Evolutionary conservation across 2,888 invertebrate species (phyloP), one percentile per base, ranked within the genome.

Genomic region (Brachyptera putata): DNA sequence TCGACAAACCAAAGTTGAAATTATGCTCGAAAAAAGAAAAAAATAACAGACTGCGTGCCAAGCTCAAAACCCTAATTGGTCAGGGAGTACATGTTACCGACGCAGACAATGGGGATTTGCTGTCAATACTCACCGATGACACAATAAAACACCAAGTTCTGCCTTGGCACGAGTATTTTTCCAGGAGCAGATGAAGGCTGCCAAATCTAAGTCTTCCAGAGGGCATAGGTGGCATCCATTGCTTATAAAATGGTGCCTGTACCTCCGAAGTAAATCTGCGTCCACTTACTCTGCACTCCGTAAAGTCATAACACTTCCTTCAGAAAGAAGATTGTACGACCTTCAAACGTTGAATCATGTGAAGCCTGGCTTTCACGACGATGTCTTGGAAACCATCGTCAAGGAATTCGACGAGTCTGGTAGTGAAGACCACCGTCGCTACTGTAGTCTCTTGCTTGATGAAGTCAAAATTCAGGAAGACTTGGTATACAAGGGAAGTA

Each of bases 401-500:
- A 30, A 30, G 9, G 50, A 50, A 26, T 9, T 50, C 3, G 34
- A 50, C 13, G 18, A 26, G 9, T 1, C 50, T 13, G 50, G 50
- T 21, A 21, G 3, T 3, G 50, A 50, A 50, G 50, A 50, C 11
- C 50, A 50, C 25, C 4, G 14, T 1, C 26, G 50, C 1, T 50
- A 30, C 16, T 50, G 50, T 16, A 2, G 30, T 2, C 13, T 50
- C 2, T 21, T 50, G 7, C 18, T 30, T 2, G 50, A 50, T 30
- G 50, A 50, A 18, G 30, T 50, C 3, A 50, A 50, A 14, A 30
- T 50, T 16, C 50, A 50, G 14, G 49, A 49, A 26, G 25, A 49
- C 16, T 49, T 49, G 50, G n/a, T n/a, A n/a, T n/a, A n/a, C n/a
- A n/a, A n/a, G n/a, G n/a, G n/a, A n/a, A n/a, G n/a, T n/a, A n/a